Conservation (phyloP, 1,140 invertebrate species). For the Ips nitidus region DNA sequence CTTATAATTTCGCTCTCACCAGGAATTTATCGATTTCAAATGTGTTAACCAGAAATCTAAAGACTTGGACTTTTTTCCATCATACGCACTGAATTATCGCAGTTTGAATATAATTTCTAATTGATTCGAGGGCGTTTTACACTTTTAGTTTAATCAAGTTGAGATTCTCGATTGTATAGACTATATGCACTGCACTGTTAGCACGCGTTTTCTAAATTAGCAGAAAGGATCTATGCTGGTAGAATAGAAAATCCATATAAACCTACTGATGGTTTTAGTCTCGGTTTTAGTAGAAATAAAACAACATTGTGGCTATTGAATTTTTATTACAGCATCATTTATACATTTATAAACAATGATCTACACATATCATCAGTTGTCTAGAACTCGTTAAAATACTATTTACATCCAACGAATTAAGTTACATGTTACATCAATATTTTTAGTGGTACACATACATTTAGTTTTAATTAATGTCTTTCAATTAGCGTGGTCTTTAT, state of each 20-base stretch:
- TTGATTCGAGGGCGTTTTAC: conserved; percentile 27
- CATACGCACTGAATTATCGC: conserved; percentile 24
- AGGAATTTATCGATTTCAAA: conserved; percentile 31
- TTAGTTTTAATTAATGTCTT: too few relatives aligned
- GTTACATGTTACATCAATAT: conserved; percentile 3
- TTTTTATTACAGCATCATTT: conserved; percentile 29
- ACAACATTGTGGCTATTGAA: not conserved
- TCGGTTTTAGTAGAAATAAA: not conserved
- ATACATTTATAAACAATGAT: conserved; percentile 34
- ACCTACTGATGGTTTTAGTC: too few relatives aligned
- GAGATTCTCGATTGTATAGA: too few relatives aligned
- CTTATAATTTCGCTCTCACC: conserved; percentile 26
- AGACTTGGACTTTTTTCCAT: conserved; percentile 25
- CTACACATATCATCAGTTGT: conserved; percentile 23
- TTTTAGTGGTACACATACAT: not conserved
- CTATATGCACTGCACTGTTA: too few relatives aligned
- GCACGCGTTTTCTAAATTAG: too few relatives aligned
- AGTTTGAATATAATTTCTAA: conserved; percentile 31
- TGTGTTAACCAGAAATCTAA: conserved; percentile 34
- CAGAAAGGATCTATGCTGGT: too few relatives aligned
- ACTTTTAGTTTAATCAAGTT: not conserved
- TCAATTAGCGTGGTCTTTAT: too few relatives aligned
- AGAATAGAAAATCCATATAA: too few relatives aligned
- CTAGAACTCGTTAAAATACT: conserved; percentile 8
- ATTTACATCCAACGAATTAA: conserved; percentile 21